Percentiles rank a stretch among this genome's conserved stretches.
phyloP scores from a whole-genome alignment of 2,888 invertebrate genomes.

The Eupithecia vulgata region DNA sequence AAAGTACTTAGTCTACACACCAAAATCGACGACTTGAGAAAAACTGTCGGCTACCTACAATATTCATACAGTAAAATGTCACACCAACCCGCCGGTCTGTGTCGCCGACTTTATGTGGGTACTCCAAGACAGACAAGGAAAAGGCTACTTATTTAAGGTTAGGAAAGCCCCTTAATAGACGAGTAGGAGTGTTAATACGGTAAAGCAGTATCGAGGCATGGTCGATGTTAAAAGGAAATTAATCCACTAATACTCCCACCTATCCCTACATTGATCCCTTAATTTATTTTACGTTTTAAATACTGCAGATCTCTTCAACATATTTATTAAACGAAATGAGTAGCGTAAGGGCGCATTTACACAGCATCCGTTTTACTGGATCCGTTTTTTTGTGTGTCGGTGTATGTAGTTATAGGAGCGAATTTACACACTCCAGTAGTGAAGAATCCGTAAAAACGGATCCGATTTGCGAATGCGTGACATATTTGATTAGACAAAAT shows the following conservation, averaged over 20 bases:
- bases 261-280: slow-evolving; percentile 14
- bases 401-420: no score
- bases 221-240: slow-evolving; percentile 7
- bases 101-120: not conserved
- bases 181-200: not conserved
- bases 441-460: no score
- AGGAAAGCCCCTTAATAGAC: not conserved
- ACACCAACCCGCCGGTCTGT: not conserved
- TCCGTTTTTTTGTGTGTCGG: no score
- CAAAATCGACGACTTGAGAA: not conserved
- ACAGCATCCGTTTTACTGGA: no score
- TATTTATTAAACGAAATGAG: not conserved
- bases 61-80: not conserved
- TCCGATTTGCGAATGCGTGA: no score
- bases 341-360: no score
- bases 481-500: not conserved
- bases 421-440: no score
- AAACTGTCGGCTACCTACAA: not conserved
- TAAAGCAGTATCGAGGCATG: slow-evolving; percentile 8
- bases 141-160: not conserved
- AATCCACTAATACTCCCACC: not conserved
- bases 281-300: slow-evolving; percentile 9
- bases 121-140: not conserved
- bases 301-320: not conserved
- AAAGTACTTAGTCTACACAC: not conserved